Base-by-base conservation (phyloP, 1,140 invertebrate genomes). In the Diabrotica virgifera region DNA sequence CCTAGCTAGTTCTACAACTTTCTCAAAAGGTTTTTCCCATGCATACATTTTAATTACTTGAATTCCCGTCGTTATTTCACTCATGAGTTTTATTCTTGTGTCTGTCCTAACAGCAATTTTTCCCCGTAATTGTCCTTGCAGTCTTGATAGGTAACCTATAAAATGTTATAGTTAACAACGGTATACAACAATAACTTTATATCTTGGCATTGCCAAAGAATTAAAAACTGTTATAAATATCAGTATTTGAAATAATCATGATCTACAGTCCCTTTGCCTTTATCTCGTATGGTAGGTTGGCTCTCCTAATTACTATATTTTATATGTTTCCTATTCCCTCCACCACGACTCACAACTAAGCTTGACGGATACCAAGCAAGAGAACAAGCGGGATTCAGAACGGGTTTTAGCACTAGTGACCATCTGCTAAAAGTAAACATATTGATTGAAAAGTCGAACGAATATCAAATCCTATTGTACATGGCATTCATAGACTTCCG, bases 1-100 rank as follows among this genome's bases (percentile, higher is more conserved):
- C 78, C 87, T 78, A 6, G 84, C 81, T 36, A 82, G 68, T 55
- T 85, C 81, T 3, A 91, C 87, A 5, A 91, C 74, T 68, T 85
- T 82, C 60, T 87, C 84, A 73, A 93, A 92, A 5, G 90, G 88
- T 70, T 87, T 88, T 71, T 93, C 91, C 91, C 91, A 93, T 2
- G 89, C 86, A 70, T 92, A 92, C 91, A 94, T 93, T 83, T 95
- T 95, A 60, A 89, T 89, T 0, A 95, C 89, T 79, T 92, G 85
- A 0, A 87, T 72, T 11, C 87, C 87, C 53, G 81, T 81, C 4
- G 94, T 87, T 14, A 95, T 87, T 80, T 95, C 92, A 72, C 86
- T 91, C 91, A 94, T 94, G 6, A 93, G 78, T 69, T 89, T 85
- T 2, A 95, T 87, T 66, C 93, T 81, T 75, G 90, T 85, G 76